phyloP scores from a whole-genome alignment of 2,113 vertebrate species.

The Mellivora capensis region DNA sequence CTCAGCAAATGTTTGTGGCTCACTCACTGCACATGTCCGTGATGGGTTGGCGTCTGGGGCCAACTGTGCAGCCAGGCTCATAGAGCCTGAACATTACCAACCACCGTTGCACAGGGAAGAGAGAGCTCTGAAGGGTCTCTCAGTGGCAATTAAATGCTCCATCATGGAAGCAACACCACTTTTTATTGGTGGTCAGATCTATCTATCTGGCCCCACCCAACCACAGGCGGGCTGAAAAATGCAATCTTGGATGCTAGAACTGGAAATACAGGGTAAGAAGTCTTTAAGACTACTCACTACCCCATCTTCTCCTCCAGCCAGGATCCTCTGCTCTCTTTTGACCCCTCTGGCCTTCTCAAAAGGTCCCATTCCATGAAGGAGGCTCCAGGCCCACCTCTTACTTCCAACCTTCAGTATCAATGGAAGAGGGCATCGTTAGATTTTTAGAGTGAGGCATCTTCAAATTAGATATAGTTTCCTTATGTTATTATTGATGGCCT shows the following conservation, averaged over 20 bases:
- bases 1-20: neutral
- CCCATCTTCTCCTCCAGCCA: neutral
- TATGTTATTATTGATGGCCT: neutral
- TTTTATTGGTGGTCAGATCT: neutral
- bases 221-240: neutral
- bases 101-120: accelerated
- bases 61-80: too few relatives aligned
- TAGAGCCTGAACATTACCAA: neutral
- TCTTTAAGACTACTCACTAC: too few relatives aligned
- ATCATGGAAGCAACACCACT: neutral
- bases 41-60: neutral
- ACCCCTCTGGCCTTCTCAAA: neutral
- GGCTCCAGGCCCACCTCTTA: neutral
- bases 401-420: neutral
- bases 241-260: neutral
- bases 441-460: neutral
- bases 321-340: neutral
- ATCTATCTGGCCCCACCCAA: neutral
- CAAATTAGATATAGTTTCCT: neutral
- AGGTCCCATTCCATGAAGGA: neutral
- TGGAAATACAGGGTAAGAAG: neutral
- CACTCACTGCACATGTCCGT: accelerated
- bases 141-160: neutral
- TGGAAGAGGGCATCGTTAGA: neutral
- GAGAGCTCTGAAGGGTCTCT: neutral